These are phyloP conservation scores for Eulacestoma nigropectus DNA, from an alignment of 2,113 vertebrate species.

Conservation along the genomic window DNA sequence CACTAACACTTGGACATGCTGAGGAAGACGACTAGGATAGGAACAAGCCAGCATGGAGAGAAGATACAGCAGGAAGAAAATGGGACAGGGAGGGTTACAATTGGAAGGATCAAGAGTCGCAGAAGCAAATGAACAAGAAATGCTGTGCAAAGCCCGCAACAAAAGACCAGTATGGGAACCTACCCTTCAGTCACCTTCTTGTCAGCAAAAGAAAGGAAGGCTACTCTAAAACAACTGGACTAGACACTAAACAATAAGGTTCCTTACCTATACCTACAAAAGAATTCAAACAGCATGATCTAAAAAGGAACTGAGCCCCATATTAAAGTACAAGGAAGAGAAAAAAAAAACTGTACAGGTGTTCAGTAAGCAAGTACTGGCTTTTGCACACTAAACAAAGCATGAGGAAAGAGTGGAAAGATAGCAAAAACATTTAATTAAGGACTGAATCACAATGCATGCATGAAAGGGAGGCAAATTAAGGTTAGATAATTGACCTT, in stretches of 20 bases:
- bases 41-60: not conserved
- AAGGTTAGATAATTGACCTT: not conserved
- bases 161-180: not conserved
- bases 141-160: not conserved
- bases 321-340: not conserved
- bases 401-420: not conserved
- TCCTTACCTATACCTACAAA: not conserved
- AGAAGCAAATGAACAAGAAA: not conserved
- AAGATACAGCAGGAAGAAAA: not conserved
- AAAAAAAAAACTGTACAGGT: not conserved
- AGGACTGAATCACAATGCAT: not conserved
- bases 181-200: not conserved
- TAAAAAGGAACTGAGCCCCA: not conserved
- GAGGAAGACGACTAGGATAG: not conserved
- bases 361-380: not conserved
- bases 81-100: not conserved
- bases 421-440: not conserved
- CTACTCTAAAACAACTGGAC: not conserved
- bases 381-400: not conserved
- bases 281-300: not conserved
- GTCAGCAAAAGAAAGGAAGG: not conserved
- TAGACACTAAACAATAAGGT: not conserved
- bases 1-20: not conserved
- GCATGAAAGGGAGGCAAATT: not conserved
- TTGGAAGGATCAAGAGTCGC: not conserved